Conservation (phyloP, 2,113 vertebrate species). For the Manacus vitellinus region DNA sequence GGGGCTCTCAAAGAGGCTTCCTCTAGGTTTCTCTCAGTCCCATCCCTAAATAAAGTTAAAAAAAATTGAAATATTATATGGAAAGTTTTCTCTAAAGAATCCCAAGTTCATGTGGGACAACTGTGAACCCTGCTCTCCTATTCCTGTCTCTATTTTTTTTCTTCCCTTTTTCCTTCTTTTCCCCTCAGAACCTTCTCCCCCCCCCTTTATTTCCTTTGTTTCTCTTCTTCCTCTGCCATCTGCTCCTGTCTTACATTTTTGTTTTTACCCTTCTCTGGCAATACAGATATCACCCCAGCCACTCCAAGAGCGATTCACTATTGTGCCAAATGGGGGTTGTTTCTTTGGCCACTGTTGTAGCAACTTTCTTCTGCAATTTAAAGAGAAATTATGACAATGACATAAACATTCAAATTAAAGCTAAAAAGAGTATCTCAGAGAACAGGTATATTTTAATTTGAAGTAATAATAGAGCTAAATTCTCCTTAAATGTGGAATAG, state of each 20-base stretch:
- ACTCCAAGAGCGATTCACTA: not conserved
- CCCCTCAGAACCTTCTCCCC: not conserved
- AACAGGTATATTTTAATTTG: not conserved
- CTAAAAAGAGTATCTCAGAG: not conserved
- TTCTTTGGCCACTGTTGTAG: not conserved
- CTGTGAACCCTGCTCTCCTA: not conserved
- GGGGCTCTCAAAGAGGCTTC: not conserved
- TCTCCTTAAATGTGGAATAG: not conserved
- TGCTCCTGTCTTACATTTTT: not conserved
- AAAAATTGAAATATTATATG: not conserved
- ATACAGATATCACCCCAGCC: not conserved
- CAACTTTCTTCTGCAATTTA: not conserved
- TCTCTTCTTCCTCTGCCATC: not conserved
- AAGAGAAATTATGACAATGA: not conserved
- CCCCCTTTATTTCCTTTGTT: not conserved
- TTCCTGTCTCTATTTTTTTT: not conserved
- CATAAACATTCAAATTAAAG: not conserved
- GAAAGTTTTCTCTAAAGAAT: not conserved
- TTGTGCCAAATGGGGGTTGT: not conserved
- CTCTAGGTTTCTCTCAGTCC: not conserved
- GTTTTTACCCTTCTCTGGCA: not conserved
- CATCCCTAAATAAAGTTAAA: not conserved
- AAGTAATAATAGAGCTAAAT: slow-evolving; percentile 23
- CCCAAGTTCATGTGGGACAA: not conserved
- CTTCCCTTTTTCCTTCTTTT: not conserved